Base-by-base conservation (phyloP, 2,113 vertebrate genomes). In the Percina caprodes region DNA sequence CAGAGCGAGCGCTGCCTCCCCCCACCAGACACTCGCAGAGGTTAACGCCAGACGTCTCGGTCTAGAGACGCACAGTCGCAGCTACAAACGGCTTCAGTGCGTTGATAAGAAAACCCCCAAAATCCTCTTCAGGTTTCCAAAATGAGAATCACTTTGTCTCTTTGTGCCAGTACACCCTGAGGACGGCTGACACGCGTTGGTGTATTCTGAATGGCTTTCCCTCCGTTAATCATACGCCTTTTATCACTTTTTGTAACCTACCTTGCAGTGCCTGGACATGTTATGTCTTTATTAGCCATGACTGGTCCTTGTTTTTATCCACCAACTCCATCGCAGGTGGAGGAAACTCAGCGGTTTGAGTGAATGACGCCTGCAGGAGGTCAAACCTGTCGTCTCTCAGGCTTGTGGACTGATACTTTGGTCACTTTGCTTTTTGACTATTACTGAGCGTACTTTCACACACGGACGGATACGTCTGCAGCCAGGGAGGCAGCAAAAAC, bases 361-460 rank as follows among this genome's bases (percentile, higher is more conserved):
- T 19, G 5, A 21, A 13, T 35, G 71, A 60, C 23, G 4, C 30
- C 21, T 24, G 46, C 33, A 9, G 61, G 69, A 63, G 85, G 82
- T 80, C 80, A 84, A 61, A 69, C 30, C 51, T 3, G 80, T 69
- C 75, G 80, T 83, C 79, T 86, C 39, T 79, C 39, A 2, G 21
- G 0, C 24, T 74, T 26, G 48, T 2, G 8, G 75, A 19, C 23
- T 2, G 33, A 0, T 9, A 1, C 65, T 8, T 18, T 18, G 35
- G 35, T 39, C 35, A 30, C 26, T 6, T 23, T 11, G 42, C 30
- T 42, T 46, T 1, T 2, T 19, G 6, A 46, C 9, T 30, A 5
- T 58, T 7, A 8, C 12, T 0, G 54, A 71, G 39, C 52, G 21
- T 13, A 0, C 49, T 12, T 52, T 49, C n/a, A 26, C 46, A 39